Evolutionary conservation across 2,113 vertebrate species (phyloP).

Genomic region (Otolemur garnettii): DNA sequence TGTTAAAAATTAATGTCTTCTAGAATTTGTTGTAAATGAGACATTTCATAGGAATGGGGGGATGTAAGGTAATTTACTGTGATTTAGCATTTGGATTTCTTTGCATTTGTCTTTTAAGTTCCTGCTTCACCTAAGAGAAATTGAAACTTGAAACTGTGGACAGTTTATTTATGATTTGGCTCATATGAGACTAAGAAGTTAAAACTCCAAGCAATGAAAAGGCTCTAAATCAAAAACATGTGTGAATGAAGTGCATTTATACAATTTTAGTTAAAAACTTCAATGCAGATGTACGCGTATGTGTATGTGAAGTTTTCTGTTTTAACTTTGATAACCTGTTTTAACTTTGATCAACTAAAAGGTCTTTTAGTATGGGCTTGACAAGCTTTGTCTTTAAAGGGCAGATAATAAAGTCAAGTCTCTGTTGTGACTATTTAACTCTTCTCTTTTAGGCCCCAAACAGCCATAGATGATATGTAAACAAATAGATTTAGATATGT

Average conservation of each 20-base stretch:
- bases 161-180: constrained; percentile 17
- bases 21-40: constrained; percentile 26
- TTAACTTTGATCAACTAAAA: constrained; percentile 10
- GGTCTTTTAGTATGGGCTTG: neutral
- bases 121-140: neutral
- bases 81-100: constrained; percentile 2
- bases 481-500: neutral
- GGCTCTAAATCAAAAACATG: neutral
- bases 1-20: constrained; percentile 38
- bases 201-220: constrained; percentile 12
- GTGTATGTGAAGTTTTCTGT: neutral
- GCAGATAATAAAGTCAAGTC: neutral
- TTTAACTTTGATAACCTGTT: neutral
- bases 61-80: neutral
- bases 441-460: neutral
- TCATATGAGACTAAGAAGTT: constrained; percentile 18
- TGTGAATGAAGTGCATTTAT: neutral
- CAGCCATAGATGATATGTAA: neutral
- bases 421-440: neutral
- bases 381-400: constrained; percentile 8
- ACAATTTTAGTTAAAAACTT: constrained; percentile 11
- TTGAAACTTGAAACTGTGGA: neutral
- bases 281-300: neutral
- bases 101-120: neutral
- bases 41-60: neutral